These are phyloP conservation scores for Deroptyus accipitrinus DNA, from an alignment of 2,113 vertebrate genomes.

Conservation along the genomic window DNA sequence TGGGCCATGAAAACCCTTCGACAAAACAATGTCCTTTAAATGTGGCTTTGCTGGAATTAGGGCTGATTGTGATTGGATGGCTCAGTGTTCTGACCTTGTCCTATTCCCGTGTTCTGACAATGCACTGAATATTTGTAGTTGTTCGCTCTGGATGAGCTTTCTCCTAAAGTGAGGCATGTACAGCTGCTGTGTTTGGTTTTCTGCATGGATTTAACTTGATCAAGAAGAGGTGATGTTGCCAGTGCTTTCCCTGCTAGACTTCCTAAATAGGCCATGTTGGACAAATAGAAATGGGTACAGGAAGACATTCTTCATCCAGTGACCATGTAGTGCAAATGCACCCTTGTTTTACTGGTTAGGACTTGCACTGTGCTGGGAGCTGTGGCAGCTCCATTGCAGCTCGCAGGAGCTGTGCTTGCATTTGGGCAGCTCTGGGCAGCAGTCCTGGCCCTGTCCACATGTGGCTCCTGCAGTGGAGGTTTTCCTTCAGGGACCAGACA, in stretches of 20 bases:
- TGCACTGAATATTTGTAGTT: not conserved
- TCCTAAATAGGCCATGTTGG: not conserved
- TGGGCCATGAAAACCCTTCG: slow-evolving; percentile 49
- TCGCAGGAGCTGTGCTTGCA: not conserved
- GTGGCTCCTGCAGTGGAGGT: not conserved
- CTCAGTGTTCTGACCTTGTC: not conserved
- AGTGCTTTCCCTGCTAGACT: not conserved
- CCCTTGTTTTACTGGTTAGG: not conserved
- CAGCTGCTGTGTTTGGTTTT: not conserved
- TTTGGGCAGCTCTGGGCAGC: not conserved
- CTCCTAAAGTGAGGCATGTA: not conserved
- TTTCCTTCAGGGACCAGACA: not conserved
- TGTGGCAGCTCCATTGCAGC: not conserved
- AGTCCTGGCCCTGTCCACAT: not conserved
- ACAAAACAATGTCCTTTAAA: slow-evolving; percentile 55
- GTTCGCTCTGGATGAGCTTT: not conserved
- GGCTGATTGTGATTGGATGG: not conserved
- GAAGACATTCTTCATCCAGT: not conserved
- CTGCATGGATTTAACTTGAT: not conserved
- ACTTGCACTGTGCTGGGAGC: not conserved
- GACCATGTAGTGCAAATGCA: not conserved
- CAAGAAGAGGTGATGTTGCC: not conserved
- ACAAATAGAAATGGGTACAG: not conserved
- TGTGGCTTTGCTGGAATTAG: slow-evolving; percentile 52
- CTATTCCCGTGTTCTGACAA: slow-evolving; percentile 27